Evolutionary conservation across 2,797 vertebrate genomes (phyloP).

Genomic region (Microhierax caerulescens): DNA sequence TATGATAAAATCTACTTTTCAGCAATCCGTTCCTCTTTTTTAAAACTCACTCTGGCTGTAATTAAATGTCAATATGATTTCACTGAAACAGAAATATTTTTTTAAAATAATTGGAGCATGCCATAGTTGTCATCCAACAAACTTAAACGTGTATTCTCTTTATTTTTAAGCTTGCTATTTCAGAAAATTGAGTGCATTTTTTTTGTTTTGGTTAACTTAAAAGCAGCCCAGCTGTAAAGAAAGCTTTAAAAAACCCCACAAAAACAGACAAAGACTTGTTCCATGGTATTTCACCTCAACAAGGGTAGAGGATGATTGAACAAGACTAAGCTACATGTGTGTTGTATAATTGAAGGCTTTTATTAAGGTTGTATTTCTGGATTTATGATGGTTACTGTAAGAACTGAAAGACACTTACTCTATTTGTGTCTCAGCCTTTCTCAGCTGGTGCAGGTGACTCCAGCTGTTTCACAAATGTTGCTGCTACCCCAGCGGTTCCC

Average conservation of each 20-base stretch:
- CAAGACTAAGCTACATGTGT: fast-evolving
- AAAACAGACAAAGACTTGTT: neutral
- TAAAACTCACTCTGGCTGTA: neutral
- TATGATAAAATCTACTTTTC: neutral
- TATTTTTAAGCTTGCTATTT: neutral
- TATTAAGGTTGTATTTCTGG: neutral
- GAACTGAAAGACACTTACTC: fast-evolving
- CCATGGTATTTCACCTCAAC: neutral
- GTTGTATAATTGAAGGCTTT: neutral
- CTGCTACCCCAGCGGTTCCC: neutral
- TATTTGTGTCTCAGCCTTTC: neutral
- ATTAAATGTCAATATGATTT: neutral
- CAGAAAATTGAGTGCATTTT: neutral
- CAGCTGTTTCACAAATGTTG: neutral
- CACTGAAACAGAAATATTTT: fast-evolving
- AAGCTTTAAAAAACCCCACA: neutral
- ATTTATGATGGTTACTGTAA: fast-evolving
- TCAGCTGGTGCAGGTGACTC: neutral
- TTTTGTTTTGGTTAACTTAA: neutral
- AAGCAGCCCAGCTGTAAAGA: neutral
- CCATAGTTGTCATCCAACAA: neutral
- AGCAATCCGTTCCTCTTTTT: neutral
- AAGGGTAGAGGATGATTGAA: neutral
- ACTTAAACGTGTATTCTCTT: neutral
- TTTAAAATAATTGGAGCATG: neutral